Conservation (phyloP, 1,140 invertebrate genomes). For the Yoshiicerus persimilis region DNA sequence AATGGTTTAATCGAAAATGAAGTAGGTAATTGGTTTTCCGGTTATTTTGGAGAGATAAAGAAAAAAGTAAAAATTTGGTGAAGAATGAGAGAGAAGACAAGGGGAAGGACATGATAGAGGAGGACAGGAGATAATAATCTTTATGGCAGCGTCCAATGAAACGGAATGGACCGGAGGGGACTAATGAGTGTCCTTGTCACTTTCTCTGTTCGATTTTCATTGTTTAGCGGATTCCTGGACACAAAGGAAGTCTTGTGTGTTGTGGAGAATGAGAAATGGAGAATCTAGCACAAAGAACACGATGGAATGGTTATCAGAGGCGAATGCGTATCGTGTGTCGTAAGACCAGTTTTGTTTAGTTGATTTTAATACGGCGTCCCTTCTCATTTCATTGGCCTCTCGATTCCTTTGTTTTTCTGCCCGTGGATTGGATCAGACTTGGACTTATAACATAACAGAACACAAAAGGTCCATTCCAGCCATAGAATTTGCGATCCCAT, state of each 20-base stretch:
- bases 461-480: not conserved
- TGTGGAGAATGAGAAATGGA: not conserved
- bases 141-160: not conserved
- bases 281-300: not conserved
- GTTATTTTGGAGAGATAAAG: not conserved
- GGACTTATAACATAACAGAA: not conserved
- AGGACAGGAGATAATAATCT: not conserved
- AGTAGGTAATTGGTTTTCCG: not conserved
- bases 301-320: not conserved
- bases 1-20: not conserved
- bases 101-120: not conserved
- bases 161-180: not conserved
- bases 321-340: not conserved
- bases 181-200: slow-evolving; percentile 2
- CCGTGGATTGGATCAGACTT: no score
- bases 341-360: not conserved
- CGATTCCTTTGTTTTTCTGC: not conserved
- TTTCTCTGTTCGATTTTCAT: not conserved
- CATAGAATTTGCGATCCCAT: not conserved
- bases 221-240: not conserved
- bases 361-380: not conserved
- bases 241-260: not conserved
- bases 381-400: not conserved
- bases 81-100: not conserved
- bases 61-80: not conserved